phyloP scores from a whole-genome alignment of 2,888 invertebrate genomes.

The Tachina lurida region DNA sequence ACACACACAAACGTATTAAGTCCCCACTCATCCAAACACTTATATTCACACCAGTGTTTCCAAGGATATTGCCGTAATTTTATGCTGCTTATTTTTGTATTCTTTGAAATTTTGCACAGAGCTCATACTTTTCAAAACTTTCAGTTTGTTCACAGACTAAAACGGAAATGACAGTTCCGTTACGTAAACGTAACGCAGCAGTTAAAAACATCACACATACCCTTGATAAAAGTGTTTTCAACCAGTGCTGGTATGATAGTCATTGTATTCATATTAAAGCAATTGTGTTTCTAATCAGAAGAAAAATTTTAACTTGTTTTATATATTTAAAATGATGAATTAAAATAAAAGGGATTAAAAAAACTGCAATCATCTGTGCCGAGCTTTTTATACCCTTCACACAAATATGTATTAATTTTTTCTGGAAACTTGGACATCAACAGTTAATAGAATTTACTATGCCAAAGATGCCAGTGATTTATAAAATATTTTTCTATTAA shows the following conservation, averaged over 20 bases:
- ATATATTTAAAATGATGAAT: constrained; percentile 1
- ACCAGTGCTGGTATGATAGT: neutral
- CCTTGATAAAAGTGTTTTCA: neutral
- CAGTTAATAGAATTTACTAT: too few relatives aligned
- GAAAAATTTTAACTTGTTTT: constrained; percentile 37
- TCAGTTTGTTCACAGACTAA: constrained; percentile 74
- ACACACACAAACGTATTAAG: neutral
- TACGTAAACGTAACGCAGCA: constrained; percentile 72
- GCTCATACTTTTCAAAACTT: constrained; percentile 36
- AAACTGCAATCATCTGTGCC: neutral
- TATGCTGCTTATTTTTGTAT: neutral
- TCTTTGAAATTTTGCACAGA: constrained; percentile 23
- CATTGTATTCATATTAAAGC: constrained; percentile 44
- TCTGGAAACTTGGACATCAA: too few relatives aligned
- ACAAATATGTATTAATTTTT: too few relatives aligned
- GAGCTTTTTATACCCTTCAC: too few relatives aligned
- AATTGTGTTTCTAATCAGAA: constrained; percentile 23
- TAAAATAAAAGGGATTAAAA: neutral
- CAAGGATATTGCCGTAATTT: constrained; percentile 5
- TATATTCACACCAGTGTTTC: neutral
- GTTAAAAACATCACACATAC: constrained; percentile 67
- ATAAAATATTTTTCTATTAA: too few relatives aligned
- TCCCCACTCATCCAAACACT: neutral
- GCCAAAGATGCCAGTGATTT: too few relatives aligned
- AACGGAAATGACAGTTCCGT: constrained; percentile 82